phyloP scores from a whole-genome alignment of 2,888 invertebrate species.

The Drosophila multiciliata region DNA sequence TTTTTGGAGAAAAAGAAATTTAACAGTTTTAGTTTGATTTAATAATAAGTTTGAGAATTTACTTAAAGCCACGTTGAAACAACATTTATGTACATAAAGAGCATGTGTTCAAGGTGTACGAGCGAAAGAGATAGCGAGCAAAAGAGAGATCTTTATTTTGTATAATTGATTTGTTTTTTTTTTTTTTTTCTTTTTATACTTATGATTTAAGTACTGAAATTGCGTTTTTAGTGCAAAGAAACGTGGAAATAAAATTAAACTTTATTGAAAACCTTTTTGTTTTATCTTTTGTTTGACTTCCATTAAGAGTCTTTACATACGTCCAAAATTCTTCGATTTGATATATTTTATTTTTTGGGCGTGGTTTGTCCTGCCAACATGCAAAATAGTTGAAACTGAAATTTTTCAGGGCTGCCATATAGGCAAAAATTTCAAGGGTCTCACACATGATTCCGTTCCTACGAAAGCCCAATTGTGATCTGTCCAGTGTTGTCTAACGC shows the following conservation, averaged over 20 bases:
- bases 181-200: constrained; percentile 27
- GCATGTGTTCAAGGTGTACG: constrained; percentile 73
- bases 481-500: constrained; percentile 27
- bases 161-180: constrained; percentile 31
- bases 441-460: constrained; percentile 84
- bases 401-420: constrained; percentile 38
- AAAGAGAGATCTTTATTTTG: constrained; percentile 44
- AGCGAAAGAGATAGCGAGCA: constrained; percentile 49
- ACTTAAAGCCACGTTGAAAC: constrained; percentile 73
- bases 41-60: constrained; percentile 47
- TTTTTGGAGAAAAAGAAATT: constrained; percentile 72
- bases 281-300: constrained; percentile 72
- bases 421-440: constrained; percentile 59
- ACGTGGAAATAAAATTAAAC: constrained; percentile 64
- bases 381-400: constrained; percentile 84
- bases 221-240: constrained; percentile 67
- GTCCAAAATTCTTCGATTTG: constrained; percentile 68
- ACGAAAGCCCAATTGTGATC: constrained; percentile 32
- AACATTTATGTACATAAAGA: constrained; percentile 78
- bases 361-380: constrained; percentile 80
- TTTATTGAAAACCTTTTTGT: constrained; percentile 41
- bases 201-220: constrained; percentile 35
- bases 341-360: constrained; percentile 61
- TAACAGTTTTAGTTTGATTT: constrained; percentile 68
- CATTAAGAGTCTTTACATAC: constrained; percentile 84